Percentiles rank a stretch among this genome's conserved stretches.
These are phyloP conservation scores for Zootermopsis nevadensis DNA, from an alignment of 2,888 invertebrate genomes.

Conservation along the genomic window DNA sequence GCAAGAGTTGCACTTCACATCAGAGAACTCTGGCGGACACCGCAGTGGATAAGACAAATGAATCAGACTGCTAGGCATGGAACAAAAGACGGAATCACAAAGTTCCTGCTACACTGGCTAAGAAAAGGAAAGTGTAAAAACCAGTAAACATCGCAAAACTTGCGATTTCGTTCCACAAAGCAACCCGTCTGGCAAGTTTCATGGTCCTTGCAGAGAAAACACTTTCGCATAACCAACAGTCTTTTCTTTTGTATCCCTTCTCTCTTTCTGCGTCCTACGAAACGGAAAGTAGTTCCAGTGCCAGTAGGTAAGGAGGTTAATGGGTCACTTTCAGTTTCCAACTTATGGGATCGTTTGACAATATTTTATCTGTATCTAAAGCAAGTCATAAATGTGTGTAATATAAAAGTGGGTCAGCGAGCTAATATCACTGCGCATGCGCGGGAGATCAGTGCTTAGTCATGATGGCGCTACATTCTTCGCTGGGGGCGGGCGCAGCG, in stretches of 20 bases:
- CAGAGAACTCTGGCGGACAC: no score
- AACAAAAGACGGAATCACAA: no score
- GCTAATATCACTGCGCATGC: slow-evolving; percentile 11
- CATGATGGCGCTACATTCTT: background rate
- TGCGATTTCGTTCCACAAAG: background rate
- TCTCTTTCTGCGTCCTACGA: slow-evolving; percentile 54
- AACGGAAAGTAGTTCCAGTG: slow-evolving; percentile 67
- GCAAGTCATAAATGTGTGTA: background rate
- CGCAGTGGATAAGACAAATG: no score
- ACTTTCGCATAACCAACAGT: slow-evolving; percentile 27
- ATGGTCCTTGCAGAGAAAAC: background rate
- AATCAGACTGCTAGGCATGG: no score
- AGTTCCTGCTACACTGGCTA: no score
- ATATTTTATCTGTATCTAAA: slow-evolving; percentile 57
- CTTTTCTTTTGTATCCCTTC: slow-evolving; percentile 2
- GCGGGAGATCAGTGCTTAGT: background rate
- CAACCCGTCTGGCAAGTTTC: background rate
- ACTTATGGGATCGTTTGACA: slow-evolving; percentile 57
- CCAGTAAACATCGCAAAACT: background rate
- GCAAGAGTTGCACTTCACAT: no score
- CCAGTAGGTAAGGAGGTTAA: slow-evolving; percentile 74
- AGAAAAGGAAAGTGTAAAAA: background rate
- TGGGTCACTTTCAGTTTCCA: slow-evolving; percentile 66
- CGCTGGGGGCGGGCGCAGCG: no score
- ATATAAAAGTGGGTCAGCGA: slow-evolving; percentile 15